Conservation (phyloP, 2,797 vertebrate genomes). For the Anas bernieri region DNA sequence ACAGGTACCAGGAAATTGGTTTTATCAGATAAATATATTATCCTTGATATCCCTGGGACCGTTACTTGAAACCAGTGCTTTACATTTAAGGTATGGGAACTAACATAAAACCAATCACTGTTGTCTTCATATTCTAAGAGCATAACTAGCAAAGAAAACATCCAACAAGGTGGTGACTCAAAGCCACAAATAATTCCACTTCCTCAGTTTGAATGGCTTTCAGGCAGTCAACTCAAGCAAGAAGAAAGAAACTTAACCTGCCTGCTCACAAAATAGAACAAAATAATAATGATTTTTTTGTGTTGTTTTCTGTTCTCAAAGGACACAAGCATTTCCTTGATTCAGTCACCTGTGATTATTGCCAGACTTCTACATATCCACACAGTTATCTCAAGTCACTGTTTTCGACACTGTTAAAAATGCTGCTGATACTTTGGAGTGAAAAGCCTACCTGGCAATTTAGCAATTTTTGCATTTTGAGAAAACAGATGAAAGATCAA, state of each 20-base stretch:
- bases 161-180: constrained; percentile 49
- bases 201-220: constrained; percentile 46
- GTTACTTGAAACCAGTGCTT: neutral
- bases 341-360: neutral
- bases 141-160: constrained; percentile 47
- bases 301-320: neutral
- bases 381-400: neutral
- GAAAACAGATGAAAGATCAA: neutral
- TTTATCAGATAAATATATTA: neutral
- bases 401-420: neutral
- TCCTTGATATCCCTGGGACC: neutral
- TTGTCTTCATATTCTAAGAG: constrained; percentile 15
- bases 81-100: neutral
- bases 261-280: neutral
- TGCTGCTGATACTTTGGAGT: neutral
- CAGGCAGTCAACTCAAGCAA: constrained; percentile 2
- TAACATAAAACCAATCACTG: neutral
- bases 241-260: constrained; percentile 32
- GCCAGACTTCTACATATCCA: neutral
- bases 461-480: neutral
- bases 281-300: neutral
- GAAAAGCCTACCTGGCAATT: neutral
- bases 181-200: constrained; percentile 61
- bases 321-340: neutral
- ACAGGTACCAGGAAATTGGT: neutral